Evolutionary conservation across 64 coral and sea anemone species (phyloP).

Genomic region (Dendrophyllia cribrosa): DNA sequence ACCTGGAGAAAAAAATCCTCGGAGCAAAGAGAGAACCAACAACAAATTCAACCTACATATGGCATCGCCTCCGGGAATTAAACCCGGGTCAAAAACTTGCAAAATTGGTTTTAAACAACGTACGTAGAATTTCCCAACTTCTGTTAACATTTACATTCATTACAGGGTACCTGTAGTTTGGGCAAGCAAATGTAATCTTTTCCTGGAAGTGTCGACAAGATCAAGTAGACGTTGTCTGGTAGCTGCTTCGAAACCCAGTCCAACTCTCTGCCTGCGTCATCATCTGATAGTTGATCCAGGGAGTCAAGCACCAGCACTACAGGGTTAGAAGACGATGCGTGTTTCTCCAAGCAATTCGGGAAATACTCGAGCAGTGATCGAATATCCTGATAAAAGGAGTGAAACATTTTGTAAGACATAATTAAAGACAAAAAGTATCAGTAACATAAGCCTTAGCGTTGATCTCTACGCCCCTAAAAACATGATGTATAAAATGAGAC

Average conservation of each 20-base stretch:
- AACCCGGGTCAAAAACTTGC: no score
- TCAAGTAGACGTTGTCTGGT: conserved; percentile 62
- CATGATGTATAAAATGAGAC: no score
- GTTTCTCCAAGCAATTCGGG: conserved; percentile 56
- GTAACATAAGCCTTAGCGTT: not conserved
- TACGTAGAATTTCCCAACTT: no score
- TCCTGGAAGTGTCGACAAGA: conserved; percentile 73
- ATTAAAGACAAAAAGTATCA: not conserved
- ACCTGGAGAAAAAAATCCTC: no score
- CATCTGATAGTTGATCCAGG: conserved; percentile 74
- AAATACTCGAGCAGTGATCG: conserved; percentile 59
- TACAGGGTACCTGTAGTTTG: conserved; percentile 49
- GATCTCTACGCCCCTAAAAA: no score
- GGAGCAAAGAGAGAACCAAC: no score
- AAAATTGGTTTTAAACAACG: no score
- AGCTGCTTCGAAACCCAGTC: conserved; percentile 76
- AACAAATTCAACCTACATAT: no score
- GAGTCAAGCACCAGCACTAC: conserved; percentile 75
- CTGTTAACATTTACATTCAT: no score
- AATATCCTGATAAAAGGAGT: conserved; percentile 57
- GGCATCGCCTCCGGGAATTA: no score
- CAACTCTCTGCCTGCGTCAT: conserved; percentile 57
- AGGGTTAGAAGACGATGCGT: conserved; percentile 45
- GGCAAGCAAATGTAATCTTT: conserved; percentile 67
- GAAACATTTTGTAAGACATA: not conserved